Conservation (phyloP, 2,113 vertebrate genomes). For the Catagonus wagneri region DNA sequence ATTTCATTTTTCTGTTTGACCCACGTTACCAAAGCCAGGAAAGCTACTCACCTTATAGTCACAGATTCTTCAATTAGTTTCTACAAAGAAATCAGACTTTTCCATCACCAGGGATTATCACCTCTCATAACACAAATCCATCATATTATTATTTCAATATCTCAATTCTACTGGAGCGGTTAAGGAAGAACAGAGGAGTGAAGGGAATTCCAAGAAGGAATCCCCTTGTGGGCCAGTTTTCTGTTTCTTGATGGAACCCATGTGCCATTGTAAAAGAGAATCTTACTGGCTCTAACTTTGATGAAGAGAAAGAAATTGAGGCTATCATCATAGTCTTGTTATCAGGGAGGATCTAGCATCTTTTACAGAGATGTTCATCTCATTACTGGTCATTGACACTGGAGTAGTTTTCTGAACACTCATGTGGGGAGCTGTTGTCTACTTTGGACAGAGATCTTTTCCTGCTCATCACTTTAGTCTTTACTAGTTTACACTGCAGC, state of each 20-base stretch:
- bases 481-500: background rate
- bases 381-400: background rate
- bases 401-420: background rate
- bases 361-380: background rate
- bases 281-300: background rate
- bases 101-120: background rate
- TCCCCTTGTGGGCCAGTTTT: background rate
- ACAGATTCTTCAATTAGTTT: background rate
- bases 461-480: background rate
- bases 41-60: background rate
- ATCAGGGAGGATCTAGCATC: background rate
- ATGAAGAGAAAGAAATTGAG: background rate
- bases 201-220: background rate
- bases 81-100: background rate
- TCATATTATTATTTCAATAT: background rate
- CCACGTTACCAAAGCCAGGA: background rate
- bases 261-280: background rate
- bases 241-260: background rate
- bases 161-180: rapidly evolving
- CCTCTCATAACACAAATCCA: background rate
- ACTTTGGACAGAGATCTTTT: background rate
- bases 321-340: background rate
- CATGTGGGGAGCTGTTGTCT: background rate
- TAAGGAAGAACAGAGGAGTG: background rate
- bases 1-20: background rate